These are phyloP conservation scores for Beris chalybata DNA, from an alignment of 2,888 invertebrate genomes.

Conservation along the genomic window DNA sequence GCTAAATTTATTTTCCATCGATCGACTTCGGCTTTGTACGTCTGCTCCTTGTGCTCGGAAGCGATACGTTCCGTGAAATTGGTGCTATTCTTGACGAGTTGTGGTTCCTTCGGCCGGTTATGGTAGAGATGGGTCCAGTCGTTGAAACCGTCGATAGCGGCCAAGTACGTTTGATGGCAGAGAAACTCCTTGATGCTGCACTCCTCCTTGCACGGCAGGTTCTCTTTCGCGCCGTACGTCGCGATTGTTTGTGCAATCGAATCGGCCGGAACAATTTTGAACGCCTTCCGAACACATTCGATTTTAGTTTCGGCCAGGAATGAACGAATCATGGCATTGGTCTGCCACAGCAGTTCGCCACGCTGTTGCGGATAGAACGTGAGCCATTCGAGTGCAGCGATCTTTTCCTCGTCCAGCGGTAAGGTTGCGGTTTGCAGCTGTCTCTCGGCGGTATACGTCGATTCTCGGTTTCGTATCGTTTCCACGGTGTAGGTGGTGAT, in stretches of 20 bases:
- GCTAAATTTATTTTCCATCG: conserved; percentile 72
- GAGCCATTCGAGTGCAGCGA: conserved; percentile 84
- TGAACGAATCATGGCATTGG: conserved; percentile 84
- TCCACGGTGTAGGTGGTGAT: conserved; percentile 86
- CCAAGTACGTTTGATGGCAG: conserved; percentile 84
- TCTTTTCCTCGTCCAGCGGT: conserved; percentile 70
- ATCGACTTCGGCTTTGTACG: conserved; percentile 76
- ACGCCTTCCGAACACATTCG: conserved; percentile 77
- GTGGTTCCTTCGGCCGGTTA: conserved; percentile 74
- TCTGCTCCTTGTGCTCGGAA: conserved; percentile 79
- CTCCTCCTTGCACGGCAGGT: conserved; percentile 58
- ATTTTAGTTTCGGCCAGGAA: conserved; percentile 82
- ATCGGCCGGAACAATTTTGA: conserved; percentile 71
- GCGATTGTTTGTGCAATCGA: conserved; percentile 62
- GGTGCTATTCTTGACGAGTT: conserved; percentile 61
- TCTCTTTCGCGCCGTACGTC: conserved; percentile 55
- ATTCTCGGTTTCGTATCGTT: conserved; percentile 62
- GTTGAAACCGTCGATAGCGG: conserved; percentile 83
- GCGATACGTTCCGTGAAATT: conserved; percentile 88
- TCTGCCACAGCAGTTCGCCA: conserved; percentile 79
- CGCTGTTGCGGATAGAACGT: conserved; percentile 76
- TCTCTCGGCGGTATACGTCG: conserved; percentile 44
- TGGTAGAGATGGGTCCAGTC: conserved; percentile 87
- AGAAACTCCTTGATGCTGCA: conserved; percentile 75
- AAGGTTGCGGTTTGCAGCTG: conserved; percentile 61